Evolutionary conservation across 2,113 vertebrate species (phyloP).

Genomic region (Semnornis frantzii): DNA sequence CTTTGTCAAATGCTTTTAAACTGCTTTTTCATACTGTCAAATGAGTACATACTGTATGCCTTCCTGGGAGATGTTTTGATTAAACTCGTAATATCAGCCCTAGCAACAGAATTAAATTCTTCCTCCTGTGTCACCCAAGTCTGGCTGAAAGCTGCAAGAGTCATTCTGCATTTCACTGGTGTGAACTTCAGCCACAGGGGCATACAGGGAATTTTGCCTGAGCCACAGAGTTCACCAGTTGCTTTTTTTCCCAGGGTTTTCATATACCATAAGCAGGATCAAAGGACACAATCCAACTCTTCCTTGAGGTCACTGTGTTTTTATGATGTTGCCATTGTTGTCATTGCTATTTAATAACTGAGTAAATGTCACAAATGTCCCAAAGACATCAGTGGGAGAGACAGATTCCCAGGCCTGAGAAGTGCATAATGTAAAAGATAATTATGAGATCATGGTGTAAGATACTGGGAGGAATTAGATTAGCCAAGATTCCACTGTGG

Average conservation of each 20-base stretch:
- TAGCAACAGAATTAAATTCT: neutral
- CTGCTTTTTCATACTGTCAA: neutral
- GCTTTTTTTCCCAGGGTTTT: neutral
- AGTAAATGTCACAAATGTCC: neutral
- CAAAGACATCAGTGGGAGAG: neutral
- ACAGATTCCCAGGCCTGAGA: neutral
- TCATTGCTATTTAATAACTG: neutral
- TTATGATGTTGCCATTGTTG: neutral
- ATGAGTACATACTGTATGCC: neutral
- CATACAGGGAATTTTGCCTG: neutral
- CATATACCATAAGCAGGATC: fast-evolving
- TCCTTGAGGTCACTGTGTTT: neutral
- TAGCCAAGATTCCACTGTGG: neutral
- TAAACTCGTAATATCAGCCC: neutral
- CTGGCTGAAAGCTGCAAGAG: neutral
- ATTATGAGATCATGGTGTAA: neutral
- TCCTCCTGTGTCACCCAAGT: neutral
- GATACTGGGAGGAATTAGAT: neutral
- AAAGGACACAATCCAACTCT: neutral
- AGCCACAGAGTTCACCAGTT: neutral
- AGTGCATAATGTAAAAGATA: neutral
- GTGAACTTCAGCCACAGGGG: neutral
- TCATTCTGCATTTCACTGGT: fast-evolving
- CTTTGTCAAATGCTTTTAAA: neutral
- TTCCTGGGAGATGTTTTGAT: neutral